These are phyloP conservation scores for Pantherophis vulpinus DNA, from an alignment of 2,797 vertebrate genomes.

Conservation along the genomic window DNA sequence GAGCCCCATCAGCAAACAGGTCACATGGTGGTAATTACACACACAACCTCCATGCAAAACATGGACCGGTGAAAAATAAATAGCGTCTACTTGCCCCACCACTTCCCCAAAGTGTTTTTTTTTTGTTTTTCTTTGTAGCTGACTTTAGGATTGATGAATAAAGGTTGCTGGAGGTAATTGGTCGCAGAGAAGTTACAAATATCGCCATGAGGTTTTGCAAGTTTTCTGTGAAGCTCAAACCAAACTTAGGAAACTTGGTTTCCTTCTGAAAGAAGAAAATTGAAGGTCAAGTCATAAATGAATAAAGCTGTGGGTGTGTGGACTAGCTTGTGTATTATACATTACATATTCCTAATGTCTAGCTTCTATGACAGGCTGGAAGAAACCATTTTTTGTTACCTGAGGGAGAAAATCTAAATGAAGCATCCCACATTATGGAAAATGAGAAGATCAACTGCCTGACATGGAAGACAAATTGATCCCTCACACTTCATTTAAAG, in stretches of 20 bases:
- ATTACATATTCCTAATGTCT: background rate
- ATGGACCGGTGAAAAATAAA: background rate
- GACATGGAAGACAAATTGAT: background rate
- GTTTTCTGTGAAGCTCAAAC: background rate
- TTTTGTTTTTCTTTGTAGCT: background rate
- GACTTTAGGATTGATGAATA: background rate
- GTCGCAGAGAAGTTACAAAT: background rate
- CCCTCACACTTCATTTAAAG: background rate
- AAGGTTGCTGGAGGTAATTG: background rate
- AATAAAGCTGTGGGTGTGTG: background rate
- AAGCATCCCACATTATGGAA: background rate
- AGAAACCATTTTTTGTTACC: background rate
- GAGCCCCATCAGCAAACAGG: background rate
- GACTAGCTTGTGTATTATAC: background rate
- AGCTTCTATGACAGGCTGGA: background rate
- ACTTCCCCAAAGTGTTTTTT: background rate
- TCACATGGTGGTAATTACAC: background rate
- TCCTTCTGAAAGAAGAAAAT: background rate
- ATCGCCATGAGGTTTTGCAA: background rate
- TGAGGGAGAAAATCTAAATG: background rate
- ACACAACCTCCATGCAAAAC: background rate
- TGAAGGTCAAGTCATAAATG: background rate
- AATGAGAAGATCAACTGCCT: background rate
- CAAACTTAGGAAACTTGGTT: background rate
- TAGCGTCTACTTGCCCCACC: background rate